Evolutionary conservation across 2,888 invertebrate genomes (phyloP), one percentile per base, ranked within the genome.

Genomic region (Luffia ferchaultella): DNA sequence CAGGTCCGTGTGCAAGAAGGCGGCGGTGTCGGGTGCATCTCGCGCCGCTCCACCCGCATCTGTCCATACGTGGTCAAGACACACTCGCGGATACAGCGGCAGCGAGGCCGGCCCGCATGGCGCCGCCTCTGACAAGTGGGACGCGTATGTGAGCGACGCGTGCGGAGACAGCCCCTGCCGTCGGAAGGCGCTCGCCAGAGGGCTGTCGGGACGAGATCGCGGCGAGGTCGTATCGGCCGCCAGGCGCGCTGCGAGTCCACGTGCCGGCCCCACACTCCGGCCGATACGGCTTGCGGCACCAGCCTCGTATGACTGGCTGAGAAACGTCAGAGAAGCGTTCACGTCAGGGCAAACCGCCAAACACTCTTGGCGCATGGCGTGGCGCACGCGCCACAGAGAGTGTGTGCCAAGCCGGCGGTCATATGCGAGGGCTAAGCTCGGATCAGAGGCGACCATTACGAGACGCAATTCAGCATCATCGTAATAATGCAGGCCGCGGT

Each of bases 51-150:
- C 61, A 54, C 76, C 79, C 53, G 80, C 89, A 62, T 97, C 97
- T 0, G 92, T 92, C 97, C 97, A 97, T 15, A 96, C 79, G 64
- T 93, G 92, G 58, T 97, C 96, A 45, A 97, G 80, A 62, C 96
- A 96, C 55, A 96, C 86, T 59, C 93, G 92, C 0, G 97, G 96
- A 58, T 90, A 89, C 19, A 95, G 75, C 0, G 93, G 93, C 58
- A 91, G 84, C 0, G 88, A 76, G n/a, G 85, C 87, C 44, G 79
- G 86, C 0, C 70, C 60, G 53, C 85, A 85, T 0, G 76, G 70
- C 1, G 82, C 73, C 64, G 78, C 60, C 75, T 83, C 76, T 0
- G 85, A 82, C 0, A 70, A 65, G 0, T 74, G 77, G 0, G 83
- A 82, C 0, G 80, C 78, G 61, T 84, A 84, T 0, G 77, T 79